Base-by-base conservation (phyloP, 1,140 invertebrate genomes). In the Tetraneura akinire region DNA sequence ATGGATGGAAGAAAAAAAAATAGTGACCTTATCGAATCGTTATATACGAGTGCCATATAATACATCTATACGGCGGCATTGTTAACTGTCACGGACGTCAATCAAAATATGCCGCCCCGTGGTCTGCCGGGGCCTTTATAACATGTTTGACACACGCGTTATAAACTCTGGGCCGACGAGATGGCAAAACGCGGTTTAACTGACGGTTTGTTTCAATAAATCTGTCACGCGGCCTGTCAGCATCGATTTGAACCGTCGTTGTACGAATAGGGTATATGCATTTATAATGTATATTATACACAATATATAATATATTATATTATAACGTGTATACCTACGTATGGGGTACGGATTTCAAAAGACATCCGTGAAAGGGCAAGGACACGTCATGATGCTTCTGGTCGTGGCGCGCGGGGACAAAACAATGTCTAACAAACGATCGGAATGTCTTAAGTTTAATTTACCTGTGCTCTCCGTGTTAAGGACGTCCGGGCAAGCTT, bases 401-500 rank as follows among this genome's bases (percentile, higher is more conserved):
- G 21, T 45, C 4, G 64, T 10, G 45, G 47, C 42, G 23, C 23
- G 29, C 14, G 45, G 11, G 11, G 42, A 70, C 16, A 37, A 37
- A 49, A 70, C 21, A 29, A 14, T 21, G 64, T 11, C 3, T 45
- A 68, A 68, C 37, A 32, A 66, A 68, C n/a, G 64, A 10, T 37
- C 4, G 64, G 42, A 70, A 70, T 70, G 66, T 49, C 32, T 49
- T 9, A 8, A 21, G 51, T 4, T 8, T 21, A n/a, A 49, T 70
- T 86, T 86, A 91, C 90, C 90, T 66, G 89, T 89, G 83, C 90
- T 91, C 84, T 92, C 90, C 11, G 80, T 81, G 76, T 70, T 82
- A 11, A 37, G 80, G 37, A 82, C 80, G 85, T 97, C 95, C 0
- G 94, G 93, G 86, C 95, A 97, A 21, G 95, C 95, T 87, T 96